Evolutionary conservation across 2,888 invertebrate genomes (phyloP).

Genomic region (Octodonta nipae): DNA sequence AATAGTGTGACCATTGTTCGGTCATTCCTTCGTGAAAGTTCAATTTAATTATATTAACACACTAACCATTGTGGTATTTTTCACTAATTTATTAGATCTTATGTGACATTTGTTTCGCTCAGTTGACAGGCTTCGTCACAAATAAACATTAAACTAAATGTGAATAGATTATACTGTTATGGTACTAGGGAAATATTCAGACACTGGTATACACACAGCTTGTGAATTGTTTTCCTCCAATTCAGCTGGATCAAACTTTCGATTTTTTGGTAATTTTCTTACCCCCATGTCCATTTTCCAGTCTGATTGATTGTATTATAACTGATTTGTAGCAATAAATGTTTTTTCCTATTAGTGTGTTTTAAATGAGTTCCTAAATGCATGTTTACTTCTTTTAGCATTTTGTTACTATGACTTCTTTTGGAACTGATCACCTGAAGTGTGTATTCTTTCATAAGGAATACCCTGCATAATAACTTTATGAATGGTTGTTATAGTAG

Average conservation of each 20-base stretch:
- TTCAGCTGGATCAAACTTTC: slow-evolving; percentile 72
- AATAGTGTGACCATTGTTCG: too few species aligned
- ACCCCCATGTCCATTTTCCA: slow-evolving; percentile 40
- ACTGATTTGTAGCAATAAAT: neutral
- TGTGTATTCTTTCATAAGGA: slow-evolving; percentile 7
- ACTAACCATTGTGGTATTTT: too few species aligned
- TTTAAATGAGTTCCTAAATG: slow-evolving; percentile 17
- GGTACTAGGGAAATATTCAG: too few species aligned
- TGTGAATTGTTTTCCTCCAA: slow-evolving; percentile 44
- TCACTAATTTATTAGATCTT: too few species aligned
- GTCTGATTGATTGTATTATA: slow-evolving; percentile 6
- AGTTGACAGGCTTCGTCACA: too few species aligned
- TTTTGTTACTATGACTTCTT: slow-evolving; percentile 10
- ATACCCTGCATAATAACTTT: slow-evolving; percentile 15
- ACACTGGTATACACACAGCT: slow-evolving; percentile 28
- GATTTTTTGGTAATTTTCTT: slow-evolving; percentile 82
- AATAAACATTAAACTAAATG: too few species aligned
- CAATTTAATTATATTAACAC: too few species aligned
- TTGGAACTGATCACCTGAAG: slow-evolving; percentile 10
- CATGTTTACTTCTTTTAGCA: slow-evolving; percentile 11
- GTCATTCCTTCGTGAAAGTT: too few species aligned
- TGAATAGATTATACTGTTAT: too few species aligned
- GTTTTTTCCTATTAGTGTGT: slow-evolving; percentile 20
- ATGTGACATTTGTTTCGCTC: too few species aligned
- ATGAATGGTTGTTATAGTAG: slow-evolving; percentile 32